These are phyloP conservation scores for Masnerella sp. DNA, from an alignment of 2,888 invertebrate species.

Conservation along the genomic window DNA sequence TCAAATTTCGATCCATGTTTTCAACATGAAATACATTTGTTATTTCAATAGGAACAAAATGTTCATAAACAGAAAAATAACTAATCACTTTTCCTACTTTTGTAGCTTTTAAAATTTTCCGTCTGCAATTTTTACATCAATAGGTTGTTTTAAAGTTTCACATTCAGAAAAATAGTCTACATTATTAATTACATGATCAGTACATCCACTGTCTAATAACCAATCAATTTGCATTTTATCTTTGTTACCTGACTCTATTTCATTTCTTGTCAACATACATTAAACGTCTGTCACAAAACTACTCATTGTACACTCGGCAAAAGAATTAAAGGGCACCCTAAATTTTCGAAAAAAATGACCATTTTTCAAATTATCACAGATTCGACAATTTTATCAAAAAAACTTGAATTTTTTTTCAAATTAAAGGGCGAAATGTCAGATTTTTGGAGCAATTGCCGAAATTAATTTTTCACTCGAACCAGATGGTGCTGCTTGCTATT, in stretches of 20 bases:
- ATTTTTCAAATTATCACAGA: too few relatives aligned
- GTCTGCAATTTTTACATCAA: constrained; percentile 31
- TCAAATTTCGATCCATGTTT: constrained; percentile 42
- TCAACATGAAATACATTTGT: constrained; percentile 38
- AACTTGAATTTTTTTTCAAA: too few relatives aligned
- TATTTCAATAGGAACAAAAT: constrained; percentile 5
- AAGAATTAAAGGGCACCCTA: too few relatives aligned
- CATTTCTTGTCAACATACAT: neutral
- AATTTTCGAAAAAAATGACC: too few relatives aligned
- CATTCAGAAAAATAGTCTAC: constrained; percentile 7
- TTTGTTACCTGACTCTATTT: constrained; percentile 5
- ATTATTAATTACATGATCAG: constrained; percentile 29
- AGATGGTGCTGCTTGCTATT: too few relatives aligned
- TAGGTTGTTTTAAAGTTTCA: constrained; percentile 20
- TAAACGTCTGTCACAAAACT: constrained; percentile 1
- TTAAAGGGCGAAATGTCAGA: too few relatives aligned
- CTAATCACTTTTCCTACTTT: constrained; percentile 37
- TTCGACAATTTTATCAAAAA: too few relatives aligned
- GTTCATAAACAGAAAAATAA: constrained; percentile 16
- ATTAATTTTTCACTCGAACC: too few relatives aligned
- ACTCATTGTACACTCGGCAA: too few relatives aligned
- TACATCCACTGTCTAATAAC: constrained; percentile 36
- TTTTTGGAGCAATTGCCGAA: too few relatives aligned
- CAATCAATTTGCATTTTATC: constrained; percentile 9
- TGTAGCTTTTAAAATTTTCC: constrained; percentile 30